These are phyloP conservation scores for Piaya cayana DNA, from an alignment of 2,113 vertebrate species.

Conservation along the genomic window DNA sequence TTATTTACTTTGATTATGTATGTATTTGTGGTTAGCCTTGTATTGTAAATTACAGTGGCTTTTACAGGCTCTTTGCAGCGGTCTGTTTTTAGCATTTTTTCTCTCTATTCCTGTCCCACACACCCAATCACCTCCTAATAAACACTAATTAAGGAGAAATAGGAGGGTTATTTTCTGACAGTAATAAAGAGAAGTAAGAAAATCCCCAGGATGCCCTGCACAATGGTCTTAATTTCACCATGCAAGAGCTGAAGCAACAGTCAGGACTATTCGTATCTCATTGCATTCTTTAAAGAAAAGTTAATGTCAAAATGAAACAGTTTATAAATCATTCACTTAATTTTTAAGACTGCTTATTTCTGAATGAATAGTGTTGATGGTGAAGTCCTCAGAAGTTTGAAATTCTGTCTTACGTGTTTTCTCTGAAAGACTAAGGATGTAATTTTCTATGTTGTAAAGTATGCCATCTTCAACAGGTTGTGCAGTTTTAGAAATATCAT, in stretches of 20 bases:
- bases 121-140: background rate
- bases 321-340: background rate
- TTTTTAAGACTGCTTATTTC: background rate
- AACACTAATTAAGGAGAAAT: background rate
- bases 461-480: background rate
- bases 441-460: background rate
- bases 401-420: background rate
- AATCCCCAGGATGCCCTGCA: background rate
- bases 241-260: background rate
- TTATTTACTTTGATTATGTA: background rate
- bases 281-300: background rate
- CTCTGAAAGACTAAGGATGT: background rate
- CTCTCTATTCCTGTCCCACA: too few relatives aligned
- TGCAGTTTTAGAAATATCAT: background rate
- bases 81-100: background rate
- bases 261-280: background rate
- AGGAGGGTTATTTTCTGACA: background rate
- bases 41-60: background rate
- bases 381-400: background rate
- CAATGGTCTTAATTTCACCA: background rate
- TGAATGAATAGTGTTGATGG: background rate
- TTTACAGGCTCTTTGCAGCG: background rate
- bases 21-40: background rate
- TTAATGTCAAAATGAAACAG: background rate
- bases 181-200: background rate